These are phyloP conservation scores for Eulithis testata DNA, from an alignment of 2,888 invertebrate genomes.

Conservation along the genomic window DNA sequence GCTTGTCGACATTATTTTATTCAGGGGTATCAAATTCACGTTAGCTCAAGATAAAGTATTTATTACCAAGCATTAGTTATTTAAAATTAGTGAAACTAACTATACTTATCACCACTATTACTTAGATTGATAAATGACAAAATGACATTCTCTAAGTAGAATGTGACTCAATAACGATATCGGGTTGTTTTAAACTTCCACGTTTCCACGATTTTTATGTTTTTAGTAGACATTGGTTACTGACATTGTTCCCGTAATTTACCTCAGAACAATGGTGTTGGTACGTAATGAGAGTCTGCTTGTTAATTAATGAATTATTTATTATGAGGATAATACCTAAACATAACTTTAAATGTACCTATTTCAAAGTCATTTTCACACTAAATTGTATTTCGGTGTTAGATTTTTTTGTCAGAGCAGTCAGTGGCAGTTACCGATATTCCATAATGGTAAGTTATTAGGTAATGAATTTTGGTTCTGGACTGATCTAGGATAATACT, in stretches of 20 bases:
- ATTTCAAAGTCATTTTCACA: no score
- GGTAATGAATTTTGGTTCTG: no score
- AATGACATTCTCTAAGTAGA: slow-evolving; percentile 2
- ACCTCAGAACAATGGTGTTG: slow-evolving; percentile 61
- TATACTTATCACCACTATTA: background rate
- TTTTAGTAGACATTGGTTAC: slow-evolving; percentile 55
- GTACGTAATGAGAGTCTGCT: slow-evolving; percentile 48
- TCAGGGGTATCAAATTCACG: background rate
- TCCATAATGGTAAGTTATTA: no score
- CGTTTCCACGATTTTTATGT: slow-evolving; percentile 63
- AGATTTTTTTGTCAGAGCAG: no score
- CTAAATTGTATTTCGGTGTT: no score
- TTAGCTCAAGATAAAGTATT: no score
- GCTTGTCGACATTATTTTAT: no score
- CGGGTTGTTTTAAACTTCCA: slow-evolving; percentile 59
- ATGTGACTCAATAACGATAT: slow-evolving; percentile 31
- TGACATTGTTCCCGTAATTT: slow-evolving; percentile 57
- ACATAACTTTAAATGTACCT: no score
- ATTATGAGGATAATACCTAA: no score
- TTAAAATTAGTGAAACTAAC: slow-evolving; percentile 6
- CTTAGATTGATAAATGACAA: background rate
- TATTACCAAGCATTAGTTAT: background rate
- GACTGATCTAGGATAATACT: no score
- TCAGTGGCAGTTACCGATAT: no score
- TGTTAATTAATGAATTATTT: background rate